phyloP scores from a whole-genome alignment of 92 coral and sea anemone species.

The Ricordea florida region DNA sequence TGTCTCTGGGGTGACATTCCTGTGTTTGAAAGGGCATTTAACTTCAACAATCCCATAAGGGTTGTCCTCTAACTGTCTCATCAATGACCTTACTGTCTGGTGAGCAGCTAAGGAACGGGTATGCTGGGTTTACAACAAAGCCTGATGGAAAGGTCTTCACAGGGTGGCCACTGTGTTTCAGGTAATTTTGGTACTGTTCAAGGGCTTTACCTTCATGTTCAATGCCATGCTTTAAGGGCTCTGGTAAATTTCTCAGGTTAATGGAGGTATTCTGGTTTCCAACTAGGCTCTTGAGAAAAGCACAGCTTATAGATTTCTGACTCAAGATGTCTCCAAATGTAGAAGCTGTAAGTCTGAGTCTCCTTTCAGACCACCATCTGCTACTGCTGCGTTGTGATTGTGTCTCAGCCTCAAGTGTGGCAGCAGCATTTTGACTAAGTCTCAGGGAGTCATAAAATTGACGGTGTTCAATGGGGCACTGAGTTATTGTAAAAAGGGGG shows the following conservation, averaged over 20 bases:
- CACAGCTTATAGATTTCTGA: neutral
- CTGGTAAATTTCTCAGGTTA: neutral
- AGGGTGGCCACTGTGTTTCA: constrained; percentile 33
- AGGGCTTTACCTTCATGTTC: constrained; percentile 27
- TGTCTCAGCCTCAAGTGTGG: constrained; percentile 14
- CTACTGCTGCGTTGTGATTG: neutral
- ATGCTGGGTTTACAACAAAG: too few relatives aligned
- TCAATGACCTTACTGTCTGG: too few relatives aligned
- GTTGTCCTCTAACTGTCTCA: too few relatives aligned
- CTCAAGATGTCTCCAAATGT: constrained; percentile 21
- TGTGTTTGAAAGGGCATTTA: too few relatives aligned
- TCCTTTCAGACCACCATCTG: constrained; percentile 28
- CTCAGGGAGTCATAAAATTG: constrained; percentile 1
- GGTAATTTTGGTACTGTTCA: neutral
- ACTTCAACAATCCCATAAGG: too few relatives aligned
- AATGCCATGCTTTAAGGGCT: constrained; percentile 39
- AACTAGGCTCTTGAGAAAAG: constrained; percentile 11
- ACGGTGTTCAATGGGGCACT: constrained; percentile 21
- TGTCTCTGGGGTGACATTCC: too few relatives aligned
- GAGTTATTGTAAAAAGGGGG: constrained; percentile 24
- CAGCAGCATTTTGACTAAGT: constrained; percentile 17
- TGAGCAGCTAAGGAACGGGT: too few relatives aligned
- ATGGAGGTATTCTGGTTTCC: neutral
- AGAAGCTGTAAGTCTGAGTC: constrained; percentile 22
- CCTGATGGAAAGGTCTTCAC: constrained; percentile 40